Conservation (phyloP, 1,140 invertebrate genomes). For the Tribolium castaneum region DNA sequence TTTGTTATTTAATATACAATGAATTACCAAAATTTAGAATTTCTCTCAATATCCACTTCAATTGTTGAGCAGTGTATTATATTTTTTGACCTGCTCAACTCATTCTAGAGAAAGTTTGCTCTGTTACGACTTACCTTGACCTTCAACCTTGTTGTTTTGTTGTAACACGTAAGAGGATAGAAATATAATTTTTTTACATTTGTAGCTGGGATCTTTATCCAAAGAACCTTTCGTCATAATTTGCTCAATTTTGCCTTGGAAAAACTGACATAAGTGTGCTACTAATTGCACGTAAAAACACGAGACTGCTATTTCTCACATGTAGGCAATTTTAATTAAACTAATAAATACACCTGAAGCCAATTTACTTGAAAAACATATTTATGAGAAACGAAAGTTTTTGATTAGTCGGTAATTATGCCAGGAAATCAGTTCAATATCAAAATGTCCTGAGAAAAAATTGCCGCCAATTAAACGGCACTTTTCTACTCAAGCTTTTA, state of each 20-base stretch:
- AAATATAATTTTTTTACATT: background rate
- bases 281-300: background rate
- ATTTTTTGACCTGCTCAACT: background rate
- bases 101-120: background rate
- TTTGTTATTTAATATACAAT: too few species aligned
- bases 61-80: too few species aligned
- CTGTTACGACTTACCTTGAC: background rate
- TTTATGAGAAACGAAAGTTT: background rate
- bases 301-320: background rate
- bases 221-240: background rate
- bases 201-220: background rate
- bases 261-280: background rate
- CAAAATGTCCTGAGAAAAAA: background rate
- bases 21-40: too few species aligned
- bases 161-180: background rate
- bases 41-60: too few species aligned
- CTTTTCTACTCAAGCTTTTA: background rate
- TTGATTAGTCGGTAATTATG: background rate
- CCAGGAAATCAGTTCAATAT: background rate
- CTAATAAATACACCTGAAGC: background rate
- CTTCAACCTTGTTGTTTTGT: background rate
- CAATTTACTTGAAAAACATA: background rate
- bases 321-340: background rate
- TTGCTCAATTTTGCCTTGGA: background rate
- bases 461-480: background rate